A percentile compares a stretch with the other conserved stretches of the same genome.
Conservation (phyloP, 2,113 vertebrate species). For the Xerus inauris region DNA sequence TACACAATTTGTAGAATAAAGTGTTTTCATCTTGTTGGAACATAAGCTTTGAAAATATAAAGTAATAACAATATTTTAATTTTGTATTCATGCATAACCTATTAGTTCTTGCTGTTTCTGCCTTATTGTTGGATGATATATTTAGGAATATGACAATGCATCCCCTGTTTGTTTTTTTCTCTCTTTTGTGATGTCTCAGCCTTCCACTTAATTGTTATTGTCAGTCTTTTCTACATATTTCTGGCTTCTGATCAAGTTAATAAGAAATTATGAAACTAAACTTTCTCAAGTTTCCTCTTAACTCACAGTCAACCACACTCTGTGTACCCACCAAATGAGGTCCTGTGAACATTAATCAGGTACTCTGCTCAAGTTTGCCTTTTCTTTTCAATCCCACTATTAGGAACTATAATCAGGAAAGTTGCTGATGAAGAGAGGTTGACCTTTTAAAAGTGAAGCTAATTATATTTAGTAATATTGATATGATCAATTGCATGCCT, state of each 20-base stretch:
- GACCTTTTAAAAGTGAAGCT: not conserved
- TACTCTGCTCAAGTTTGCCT: not conserved
- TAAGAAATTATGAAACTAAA: not conserved
- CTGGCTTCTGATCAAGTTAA: not conserved
- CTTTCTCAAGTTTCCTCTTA: conserved; percentile 14
- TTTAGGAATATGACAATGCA: not conserved
- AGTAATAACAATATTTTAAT: not conserved
- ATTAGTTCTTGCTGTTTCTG: not conserved
- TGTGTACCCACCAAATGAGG: not conserved
- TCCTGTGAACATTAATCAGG: not conserved
- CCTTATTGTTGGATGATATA: not conserved
- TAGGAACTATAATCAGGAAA: not conserved
- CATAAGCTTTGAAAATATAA: not conserved
- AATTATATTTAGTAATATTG: not conserved
- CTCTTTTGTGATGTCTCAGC: not conserved
- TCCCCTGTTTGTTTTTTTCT: not conserved
- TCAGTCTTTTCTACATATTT: not conserved
- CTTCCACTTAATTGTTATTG: not conserved
- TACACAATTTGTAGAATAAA: not conserved
- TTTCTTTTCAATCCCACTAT: not conserved
- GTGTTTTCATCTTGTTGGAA: not conserved
- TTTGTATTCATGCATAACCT: not conserved
- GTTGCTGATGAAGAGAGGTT: not conserved
- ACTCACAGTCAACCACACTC: not conserved
- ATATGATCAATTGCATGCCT: not conserved